These are phyloP conservation scores for Ptychochromis oligacanthus DNA, from an alignment of 2,113 vertebrate species.

Conservation along the genomic window DNA sequence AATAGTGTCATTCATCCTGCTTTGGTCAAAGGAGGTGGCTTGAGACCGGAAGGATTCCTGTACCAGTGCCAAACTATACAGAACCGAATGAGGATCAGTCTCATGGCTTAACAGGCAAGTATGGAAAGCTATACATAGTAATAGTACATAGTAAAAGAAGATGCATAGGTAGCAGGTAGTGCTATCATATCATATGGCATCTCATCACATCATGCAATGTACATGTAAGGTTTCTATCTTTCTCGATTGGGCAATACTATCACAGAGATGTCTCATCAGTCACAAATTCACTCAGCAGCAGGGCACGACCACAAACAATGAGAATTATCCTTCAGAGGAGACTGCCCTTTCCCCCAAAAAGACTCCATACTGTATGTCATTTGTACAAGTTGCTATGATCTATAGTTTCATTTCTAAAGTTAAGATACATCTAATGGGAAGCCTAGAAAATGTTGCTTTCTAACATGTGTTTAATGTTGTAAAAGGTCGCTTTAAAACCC, in stretches of 20 bases:
- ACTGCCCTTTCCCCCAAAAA: not conserved
- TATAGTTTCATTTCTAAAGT: not conserved
- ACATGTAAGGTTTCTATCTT: not conserved
- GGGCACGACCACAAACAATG: not conserved
- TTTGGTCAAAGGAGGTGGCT: not conserved
- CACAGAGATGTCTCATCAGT: no score
- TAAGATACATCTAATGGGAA: not conserved
- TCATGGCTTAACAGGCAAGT: not conserved
- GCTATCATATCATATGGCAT: not conserved
- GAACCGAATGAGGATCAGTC: not conserved
- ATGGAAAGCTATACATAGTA: not conserved
- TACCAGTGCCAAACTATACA: not conserved
- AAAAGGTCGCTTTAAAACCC: not conserved
- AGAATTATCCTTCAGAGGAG: not conserved
- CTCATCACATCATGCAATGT: not conserved
- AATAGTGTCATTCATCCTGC: conserved; percentile 45
- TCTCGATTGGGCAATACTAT: not conserved
- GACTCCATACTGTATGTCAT: not conserved
- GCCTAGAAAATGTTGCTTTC: not conserved
- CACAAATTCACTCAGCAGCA: not conserved
- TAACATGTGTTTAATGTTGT: not conserved
- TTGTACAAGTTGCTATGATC: not conserved
- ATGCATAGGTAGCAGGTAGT: not conserved
- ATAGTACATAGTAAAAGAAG: not conserved
- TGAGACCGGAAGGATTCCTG: conserved; percentile 2